Evolutionary conservation across 1,140 invertebrate species (phyloP).

Genomic region (Penaeus japonicus): DNA sequence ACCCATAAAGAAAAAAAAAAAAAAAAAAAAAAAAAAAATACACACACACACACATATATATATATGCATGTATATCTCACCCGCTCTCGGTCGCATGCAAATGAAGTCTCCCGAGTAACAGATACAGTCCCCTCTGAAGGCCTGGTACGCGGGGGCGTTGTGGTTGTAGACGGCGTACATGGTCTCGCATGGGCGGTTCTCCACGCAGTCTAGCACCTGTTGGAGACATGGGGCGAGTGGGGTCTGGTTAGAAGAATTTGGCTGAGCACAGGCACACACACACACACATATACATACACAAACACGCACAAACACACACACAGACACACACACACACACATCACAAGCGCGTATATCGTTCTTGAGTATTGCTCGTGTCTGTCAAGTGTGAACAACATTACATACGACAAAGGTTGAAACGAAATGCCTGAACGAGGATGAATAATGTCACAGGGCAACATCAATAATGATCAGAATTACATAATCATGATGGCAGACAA

Average conservation of each 20-base stretch:
- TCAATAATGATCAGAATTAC: too few relatives aligned
- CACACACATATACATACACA: too few relatives aligned
- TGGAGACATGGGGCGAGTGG: not conserved
- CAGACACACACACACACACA: too few relatives aligned
- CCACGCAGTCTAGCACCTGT: constrained; percentile 77
- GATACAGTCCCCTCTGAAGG: constrained; percentile 85
- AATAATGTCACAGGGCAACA: too few relatives aligned
- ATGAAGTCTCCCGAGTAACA: constrained; percentile 91
- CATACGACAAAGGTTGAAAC: too few relatives aligned
- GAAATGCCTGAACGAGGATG: too few relatives aligned
- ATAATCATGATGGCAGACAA: not conserved
- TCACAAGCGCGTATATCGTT: too few relatives aligned
- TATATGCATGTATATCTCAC: constrained; percentile 3
- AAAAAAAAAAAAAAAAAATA: too few relatives aligned
- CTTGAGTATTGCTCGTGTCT: too few relatives aligned
- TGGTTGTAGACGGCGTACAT: constrained; percentile 85
- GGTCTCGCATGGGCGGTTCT: constrained; percentile 82
- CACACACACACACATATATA: not conserved
- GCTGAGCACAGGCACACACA: too few relatives aligned
- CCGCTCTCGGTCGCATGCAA: constrained; percentile 80
- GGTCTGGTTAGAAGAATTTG: not conserved
- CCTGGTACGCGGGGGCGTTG: constrained; percentile 85
- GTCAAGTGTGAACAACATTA: not conserved
- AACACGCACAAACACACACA: too few relatives aligned
- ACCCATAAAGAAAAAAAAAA: too few relatives aligned